Conservation (phyloP, 2,888 invertebrate species). For the Noctua comes region DNA sequence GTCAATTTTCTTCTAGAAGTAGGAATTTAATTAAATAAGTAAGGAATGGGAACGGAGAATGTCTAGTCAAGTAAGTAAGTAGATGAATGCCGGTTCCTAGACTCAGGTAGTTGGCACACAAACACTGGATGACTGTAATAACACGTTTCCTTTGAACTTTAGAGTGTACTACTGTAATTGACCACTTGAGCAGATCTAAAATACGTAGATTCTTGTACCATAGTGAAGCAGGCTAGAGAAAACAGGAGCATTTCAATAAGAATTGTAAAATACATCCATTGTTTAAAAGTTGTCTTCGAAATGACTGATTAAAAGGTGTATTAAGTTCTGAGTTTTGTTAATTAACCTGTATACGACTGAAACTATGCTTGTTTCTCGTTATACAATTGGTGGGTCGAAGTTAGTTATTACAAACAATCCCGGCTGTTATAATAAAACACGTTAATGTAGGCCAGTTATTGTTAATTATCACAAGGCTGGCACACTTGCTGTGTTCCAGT, state of each 20-base stretch:
- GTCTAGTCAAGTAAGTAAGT: background rate
- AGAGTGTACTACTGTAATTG: constrained; percentile 34
- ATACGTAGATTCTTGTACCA: constrained; percentile 2
- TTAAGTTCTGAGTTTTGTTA: background rate
- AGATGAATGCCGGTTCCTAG: constrained; percentile 15
- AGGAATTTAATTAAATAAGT: background rate
- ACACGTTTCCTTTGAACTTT: constrained; percentile 56
- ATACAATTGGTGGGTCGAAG: background rate
- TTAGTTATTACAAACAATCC: constrained; percentile 11
- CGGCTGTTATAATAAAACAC: constrained; percentile 10
- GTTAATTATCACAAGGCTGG: constrained; percentile 5
- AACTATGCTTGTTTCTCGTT: background rate
- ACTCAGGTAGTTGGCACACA: constrained; percentile 43
- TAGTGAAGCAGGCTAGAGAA: background rate
- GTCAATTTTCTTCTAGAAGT: background rate
- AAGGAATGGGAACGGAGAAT: background rate
- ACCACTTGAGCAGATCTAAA: constrained; percentile 22
- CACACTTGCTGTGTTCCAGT: background rate
- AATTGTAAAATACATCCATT: background rate
- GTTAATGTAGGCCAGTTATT: constrained; percentile 23
- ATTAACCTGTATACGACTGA: background rate
- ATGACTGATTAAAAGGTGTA: too few relatives aligned
- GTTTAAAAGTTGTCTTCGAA: too few relatives aligned
- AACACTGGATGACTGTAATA: constrained; percentile 38
- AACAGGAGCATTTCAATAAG: too few relatives aligned